phyloP scores from a whole-genome alignment of 2,797 vertebrate genomes.

The Poeciliopsis presidionis region DNA sequence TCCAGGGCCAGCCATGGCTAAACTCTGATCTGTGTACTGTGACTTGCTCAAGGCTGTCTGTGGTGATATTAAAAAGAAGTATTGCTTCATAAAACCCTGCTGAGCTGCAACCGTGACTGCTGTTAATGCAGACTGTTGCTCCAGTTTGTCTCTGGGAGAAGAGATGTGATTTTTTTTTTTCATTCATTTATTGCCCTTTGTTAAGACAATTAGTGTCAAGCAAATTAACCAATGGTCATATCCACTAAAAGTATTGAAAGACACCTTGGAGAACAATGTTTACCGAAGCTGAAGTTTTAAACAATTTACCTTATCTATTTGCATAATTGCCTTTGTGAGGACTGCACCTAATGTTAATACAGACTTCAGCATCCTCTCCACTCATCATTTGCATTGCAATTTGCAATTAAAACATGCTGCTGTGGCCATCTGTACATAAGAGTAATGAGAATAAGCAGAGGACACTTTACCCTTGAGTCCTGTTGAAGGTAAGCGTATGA shows the following conservation, averaged over 20 bases:
- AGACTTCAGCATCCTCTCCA: constrained; percentile 27
- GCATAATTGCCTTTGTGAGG: constrained; percentile 35
- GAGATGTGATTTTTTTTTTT: constrained; percentile 29
- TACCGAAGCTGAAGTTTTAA: constrained; percentile 35
- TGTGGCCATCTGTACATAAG: constrained; percentile 60
- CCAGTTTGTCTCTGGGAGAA: constrained; percentile 38
- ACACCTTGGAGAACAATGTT: constrained; percentile 44
- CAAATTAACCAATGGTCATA: constrained; percentile 36
- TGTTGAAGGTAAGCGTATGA: background rate
- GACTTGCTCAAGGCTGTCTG: constrained; percentile 65
- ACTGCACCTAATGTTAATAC: constrained; percentile 20
- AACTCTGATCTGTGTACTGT: constrained; percentile 66
- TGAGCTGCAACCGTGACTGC: constrained; percentile 60
- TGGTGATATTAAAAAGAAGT: constrained; percentile 78
- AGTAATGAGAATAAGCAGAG: constrained; percentile 30
- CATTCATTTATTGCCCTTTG: constrained; percentile 40
- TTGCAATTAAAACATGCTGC: constrained; percentile 64
- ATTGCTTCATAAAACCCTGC: constrained; percentile 77
- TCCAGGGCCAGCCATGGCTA: constrained; percentile 65
- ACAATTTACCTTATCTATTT: constrained; percentile 28
- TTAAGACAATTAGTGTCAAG: constrained; percentile 60
- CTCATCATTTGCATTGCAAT: constrained; percentile 63
- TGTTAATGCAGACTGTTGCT: constrained; percentile 55
- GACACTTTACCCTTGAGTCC: constrained; percentile 49
- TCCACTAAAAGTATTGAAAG: constrained; percentile 36